Percentiles rank a stretch among this genome's conserved stretches.
Evolutionary conservation across 1,140 invertebrate genomes (phyloP).

Genomic region (Zaprionus capensis): DNA sequence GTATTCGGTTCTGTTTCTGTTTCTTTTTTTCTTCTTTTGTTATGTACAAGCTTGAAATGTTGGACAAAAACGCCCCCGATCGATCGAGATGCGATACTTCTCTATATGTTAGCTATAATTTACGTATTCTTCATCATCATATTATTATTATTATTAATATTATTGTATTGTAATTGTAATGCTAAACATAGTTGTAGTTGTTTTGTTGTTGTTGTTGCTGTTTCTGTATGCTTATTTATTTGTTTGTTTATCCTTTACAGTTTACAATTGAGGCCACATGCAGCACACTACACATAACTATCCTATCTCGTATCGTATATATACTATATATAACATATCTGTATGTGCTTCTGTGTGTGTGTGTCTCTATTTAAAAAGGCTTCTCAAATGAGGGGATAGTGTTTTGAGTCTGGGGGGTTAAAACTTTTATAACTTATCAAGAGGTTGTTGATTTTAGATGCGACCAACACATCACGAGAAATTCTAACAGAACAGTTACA

Average conservation of each 20-base stretch:
- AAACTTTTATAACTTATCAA: constrained; percentile 72
- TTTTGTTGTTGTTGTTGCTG: constrained; percentile 30
- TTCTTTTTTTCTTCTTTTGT: background rate
- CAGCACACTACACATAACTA: constrained; percentile 13
- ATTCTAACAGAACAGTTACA: constrained; percentile 61
- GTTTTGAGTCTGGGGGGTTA: constrained; percentile 20
- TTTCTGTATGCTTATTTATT: constrained; percentile 36
- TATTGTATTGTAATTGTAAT: constrained; percentile 17
- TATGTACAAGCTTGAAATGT: constrained; percentile 47
- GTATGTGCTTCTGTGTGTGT: constrained; percentile 27
- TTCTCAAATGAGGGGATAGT: constrained; percentile 45
- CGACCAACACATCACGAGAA: constrained; percentile 78
- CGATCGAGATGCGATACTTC: constrained; percentile 4
- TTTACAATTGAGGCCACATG: constrained; percentile 50
- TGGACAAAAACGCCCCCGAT: constrained; percentile 33
- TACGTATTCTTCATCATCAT: constrained; percentile 35
- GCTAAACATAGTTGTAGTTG: constrained; percentile 55
- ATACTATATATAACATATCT: constrained; percentile 47
- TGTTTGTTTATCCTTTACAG: constrained; percentile 66
- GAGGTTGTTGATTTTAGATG: constrained; percentile 81
- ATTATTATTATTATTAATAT: constrained; percentile 23
- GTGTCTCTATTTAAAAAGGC: constrained; percentile 39
- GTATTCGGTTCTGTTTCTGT: constrained; percentile 14
- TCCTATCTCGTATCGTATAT: constrained; percentile 37
- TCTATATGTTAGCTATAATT: constrained; percentile 12